A percentile compares a stretch with the other conserved stretches of the same genome.
Conservation (phyloP, 2,888 invertebrate genomes). For the Portevinia maculata region DNA sequence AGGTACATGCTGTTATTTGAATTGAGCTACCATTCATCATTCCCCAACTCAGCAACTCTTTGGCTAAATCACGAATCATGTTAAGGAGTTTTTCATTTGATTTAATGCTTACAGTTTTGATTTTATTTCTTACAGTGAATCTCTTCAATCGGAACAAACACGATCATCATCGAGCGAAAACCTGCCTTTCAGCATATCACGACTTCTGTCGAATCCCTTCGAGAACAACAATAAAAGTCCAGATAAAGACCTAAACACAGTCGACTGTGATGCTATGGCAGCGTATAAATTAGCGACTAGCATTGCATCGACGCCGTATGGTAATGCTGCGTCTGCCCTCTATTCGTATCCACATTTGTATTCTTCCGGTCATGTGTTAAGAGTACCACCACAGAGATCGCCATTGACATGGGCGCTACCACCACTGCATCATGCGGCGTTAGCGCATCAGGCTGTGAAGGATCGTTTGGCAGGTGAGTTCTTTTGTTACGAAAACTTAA, state of each 20-base stretch:
- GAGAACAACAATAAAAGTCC: constrained; percentile 84
- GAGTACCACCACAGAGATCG: constrained; percentile 90
- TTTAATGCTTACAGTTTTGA: constrained; percentile 28
- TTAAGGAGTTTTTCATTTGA: constrained; percentile 39
- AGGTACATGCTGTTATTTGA: constrained; percentile 16
- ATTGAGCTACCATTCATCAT: constrained; percentile 47
- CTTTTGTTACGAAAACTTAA: constrained; percentile 8
- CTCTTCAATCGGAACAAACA: constrained; percentile 83
- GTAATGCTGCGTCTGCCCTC: constrained; percentile 80
- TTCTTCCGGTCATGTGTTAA: constrained; percentile 88
- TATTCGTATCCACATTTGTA: constrained; percentile 83
- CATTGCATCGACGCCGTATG: constrained; percentile 82
- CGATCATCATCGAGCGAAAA: constrained; percentile 83
- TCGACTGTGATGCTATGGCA: constrained; percentile 81
- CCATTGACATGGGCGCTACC: constrained; percentile 83
- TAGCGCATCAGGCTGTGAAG: constrained; percentile 92
- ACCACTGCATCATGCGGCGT: constrained; percentile 86
- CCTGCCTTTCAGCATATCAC: constrained; percentile 92
- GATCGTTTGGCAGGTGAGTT: constrained; percentile 91
- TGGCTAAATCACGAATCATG: constrained; percentile 51
- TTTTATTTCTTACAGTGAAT: constrained; percentile 81
- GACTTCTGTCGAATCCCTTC: constrained; percentile 90
- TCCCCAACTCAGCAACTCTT: constrained; percentile 45
- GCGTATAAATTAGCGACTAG: constrained; percentile 82
- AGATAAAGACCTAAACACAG: constrained; percentile 80